A percentile compares a stretch with the other conserved stretches of the same genome.
phyloP scores from a whole-genome alignment of 2,888 invertebrate species.

The Drosophila fulvimacula region DNA sequence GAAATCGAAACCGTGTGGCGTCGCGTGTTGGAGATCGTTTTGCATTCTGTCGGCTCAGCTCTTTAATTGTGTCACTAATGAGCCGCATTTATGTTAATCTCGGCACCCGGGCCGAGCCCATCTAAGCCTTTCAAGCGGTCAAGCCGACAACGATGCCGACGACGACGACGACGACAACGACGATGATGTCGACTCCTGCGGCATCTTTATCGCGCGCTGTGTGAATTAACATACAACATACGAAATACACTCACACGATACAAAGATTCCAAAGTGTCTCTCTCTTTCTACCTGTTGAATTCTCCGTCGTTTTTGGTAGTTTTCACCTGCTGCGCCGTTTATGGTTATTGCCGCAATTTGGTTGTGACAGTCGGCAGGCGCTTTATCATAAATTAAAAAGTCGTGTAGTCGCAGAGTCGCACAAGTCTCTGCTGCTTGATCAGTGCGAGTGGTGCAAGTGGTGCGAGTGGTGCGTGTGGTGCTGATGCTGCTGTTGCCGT shows the following conservation, averaged over 20 bases:
- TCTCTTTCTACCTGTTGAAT: slow-evolving; percentile 11
- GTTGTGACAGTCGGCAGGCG: slow-evolving; percentile 81
- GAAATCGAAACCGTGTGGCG: slow-evolving; percentile 15
- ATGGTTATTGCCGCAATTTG: slow-evolving; percentile 81
- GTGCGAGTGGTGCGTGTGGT: slow-evolving; percentile 39
- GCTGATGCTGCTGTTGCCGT: slow-evolving; percentile 6
- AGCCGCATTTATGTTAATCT: slow-evolving; percentile 81
- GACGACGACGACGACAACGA: neutral
- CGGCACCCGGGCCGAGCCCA: slow-evolving; percentile 63
- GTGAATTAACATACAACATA: slow-evolving; percentile 64
- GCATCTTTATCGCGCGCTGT: slow-evolving; percentile 61
- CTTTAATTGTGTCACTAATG: slow-evolving; percentile 81
- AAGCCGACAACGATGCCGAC: slow-evolving; percentile 19
- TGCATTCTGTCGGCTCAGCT: slow-evolving; percentile 47
- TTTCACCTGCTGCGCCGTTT: slow-evolving; percentile 80
- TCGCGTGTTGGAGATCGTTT: slow-evolving; percentile 25
- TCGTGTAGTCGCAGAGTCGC: slow-evolving; percentile 58
- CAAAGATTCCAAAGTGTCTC: slow-evolving; percentile 24
- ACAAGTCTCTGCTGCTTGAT: neutral
- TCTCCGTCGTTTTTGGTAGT: slow-evolving; percentile 68
- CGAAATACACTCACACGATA: slow-evolving; percentile 39
- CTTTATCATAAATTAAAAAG: slow-evolving; percentile 81
- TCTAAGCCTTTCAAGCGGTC: slow-evolving; percentile 67
- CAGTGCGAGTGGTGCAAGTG: slow-evolving; percentile 23
- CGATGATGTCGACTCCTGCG: slow-evolving; percentile 12